Conservation (phyloP, 1,140 invertebrate genomes). For the Anastrepha ludens region DNA sequence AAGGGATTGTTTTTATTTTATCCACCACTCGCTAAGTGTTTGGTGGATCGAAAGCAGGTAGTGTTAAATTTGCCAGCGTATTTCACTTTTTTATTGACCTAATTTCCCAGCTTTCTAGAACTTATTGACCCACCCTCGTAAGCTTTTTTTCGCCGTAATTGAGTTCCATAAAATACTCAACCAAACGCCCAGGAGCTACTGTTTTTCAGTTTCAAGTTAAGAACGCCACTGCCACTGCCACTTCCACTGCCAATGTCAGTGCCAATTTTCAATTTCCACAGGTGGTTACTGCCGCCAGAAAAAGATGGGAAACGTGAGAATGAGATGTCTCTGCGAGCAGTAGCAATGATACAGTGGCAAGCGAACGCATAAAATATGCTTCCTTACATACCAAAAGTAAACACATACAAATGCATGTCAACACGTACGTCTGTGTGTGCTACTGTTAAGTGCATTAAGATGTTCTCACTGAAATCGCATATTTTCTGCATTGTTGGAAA, state of each 20-base stretch:
- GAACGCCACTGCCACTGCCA: background rate
- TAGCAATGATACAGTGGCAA: too few relatives aligned
- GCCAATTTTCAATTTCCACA: slow-evolving; percentile 34
- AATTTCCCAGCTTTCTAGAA: background rate
- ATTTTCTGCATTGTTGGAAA: slow-evolving; percentile 52
- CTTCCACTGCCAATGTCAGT: background rate
- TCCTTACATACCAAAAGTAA: background rate
- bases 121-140: too few relatives aligned
- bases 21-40: too few relatives aligned
- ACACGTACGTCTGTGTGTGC: background rate
- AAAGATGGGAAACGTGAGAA: background rate
- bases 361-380: background rate
- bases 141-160: slow-evolving; percentile 8
- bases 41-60: too few relatives aligned
- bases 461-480: slow-evolving; percentile 61
- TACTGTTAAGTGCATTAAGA: slow-evolving; percentile 72
- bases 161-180: slow-evolving; percentile 15
- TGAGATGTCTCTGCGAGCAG: background rate
- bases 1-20: too few relatives aligned
- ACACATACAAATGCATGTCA: background rate
- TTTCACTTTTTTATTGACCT: background rate
- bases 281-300: background rate
- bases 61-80: too few relatives aligned
- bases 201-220: background rate
- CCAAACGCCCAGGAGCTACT: background rate